Conservation (phyloP, 2,888 invertebrate species). For the Andrena bicolor region DNA sequence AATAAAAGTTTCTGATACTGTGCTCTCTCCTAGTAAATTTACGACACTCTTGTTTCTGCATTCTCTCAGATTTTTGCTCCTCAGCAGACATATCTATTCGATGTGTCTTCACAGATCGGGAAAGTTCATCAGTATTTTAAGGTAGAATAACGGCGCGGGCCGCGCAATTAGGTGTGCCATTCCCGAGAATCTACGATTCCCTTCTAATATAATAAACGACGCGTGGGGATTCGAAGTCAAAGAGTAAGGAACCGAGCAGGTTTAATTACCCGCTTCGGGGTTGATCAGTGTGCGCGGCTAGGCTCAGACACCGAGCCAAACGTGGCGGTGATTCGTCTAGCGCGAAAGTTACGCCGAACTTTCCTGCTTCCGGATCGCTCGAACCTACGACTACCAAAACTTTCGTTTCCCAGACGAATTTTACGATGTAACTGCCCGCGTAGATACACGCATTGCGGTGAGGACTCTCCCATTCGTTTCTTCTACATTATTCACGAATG, state of each 20-base stretch:
- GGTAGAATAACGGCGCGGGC: constrained; percentile 10
- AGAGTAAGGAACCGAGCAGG: constrained; percentile 43
- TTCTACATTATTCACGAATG: background rate
- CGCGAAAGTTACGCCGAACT: constrained; percentile 61
- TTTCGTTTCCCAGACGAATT: constrained; percentile 59
- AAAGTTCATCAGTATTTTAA: constrained; percentile 31
- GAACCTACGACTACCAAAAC: constrained; percentile 48
- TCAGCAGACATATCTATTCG: background rate
- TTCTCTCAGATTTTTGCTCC: background rate
- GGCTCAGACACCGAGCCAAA: constrained; percentile 56
- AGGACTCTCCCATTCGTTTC: background rate
- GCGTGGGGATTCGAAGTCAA: constrained; percentile 52
- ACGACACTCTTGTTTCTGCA: too few species aligned
- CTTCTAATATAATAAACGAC: constrained; percentile 61
- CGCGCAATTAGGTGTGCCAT: constrained; percentile 20
- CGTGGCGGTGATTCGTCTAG: constrained; percentile 66
- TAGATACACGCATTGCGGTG: background rate
- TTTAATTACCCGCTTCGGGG: constrained; percentile 67
- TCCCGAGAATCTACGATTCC: constrained; percentile 35
- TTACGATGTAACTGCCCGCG: constrained; percentile 45
- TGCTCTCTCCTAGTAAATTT: too few species aligned
- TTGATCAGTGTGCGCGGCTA: constrained; percentile 60
- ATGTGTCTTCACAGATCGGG: constrained; percentile 9
- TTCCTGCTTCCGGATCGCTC: constrained; percentile 43
- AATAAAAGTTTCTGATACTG: too few species aligned